These are phyloP conservation scores for Euphydryas editha DNA, from an alignment of 2,888 invertebrate species.

Conservation along the genomic window DNA sequence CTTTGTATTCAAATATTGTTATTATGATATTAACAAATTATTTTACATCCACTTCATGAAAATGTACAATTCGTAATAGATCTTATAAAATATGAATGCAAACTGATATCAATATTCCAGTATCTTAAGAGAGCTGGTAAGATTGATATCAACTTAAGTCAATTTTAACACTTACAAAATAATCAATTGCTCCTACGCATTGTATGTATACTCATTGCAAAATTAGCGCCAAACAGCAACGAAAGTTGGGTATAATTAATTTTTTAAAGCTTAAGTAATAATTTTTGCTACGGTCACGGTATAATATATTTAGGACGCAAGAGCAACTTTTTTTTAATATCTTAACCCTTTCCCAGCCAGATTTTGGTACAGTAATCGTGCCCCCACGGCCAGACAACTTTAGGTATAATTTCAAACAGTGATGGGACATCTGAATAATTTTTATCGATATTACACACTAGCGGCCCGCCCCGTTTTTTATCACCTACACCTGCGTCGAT, in stretches of 20 bases:
- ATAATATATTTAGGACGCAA: slow-evolving; percentile 56
- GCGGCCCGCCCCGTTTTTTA: no score
- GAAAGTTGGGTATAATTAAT: slow-evolving; percentile 10
- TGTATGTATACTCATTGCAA: slow-evolving; percentile 62
- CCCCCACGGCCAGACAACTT: no score
- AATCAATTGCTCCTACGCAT: slow-evolving; percentile 61
- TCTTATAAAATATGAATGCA: slow-evolving; percentile 74
- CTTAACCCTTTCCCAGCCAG: slow-evolving; percentile 19
- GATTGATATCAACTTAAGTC: slow-evolving; percentile 57
- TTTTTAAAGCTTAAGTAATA: background rate
- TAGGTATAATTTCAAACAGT: no score
- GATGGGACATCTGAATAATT: no score
- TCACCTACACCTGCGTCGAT: no score
- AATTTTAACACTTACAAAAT: slow-evolving; percentile 66
- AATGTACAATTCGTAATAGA: slow-evolving; percentile 81
- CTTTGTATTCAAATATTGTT: slow-evolving; percentile 81
- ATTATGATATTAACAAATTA: slow-evolving; percentile 83
- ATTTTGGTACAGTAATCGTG: no score
- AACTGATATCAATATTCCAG: slow-evolving; percentile 53
- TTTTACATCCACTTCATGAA: slow-evolving; percentile 82
- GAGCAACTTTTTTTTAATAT: slow-evolving; percentile 33
- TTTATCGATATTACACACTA: no score
- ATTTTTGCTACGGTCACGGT: slow-evolving; percentile 7
- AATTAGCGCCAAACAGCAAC: slow-evolving; percentile 13
- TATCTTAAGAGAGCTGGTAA: slow-evolving; percentile 16